Evolutionary conservation across 1,140 invertebrate genomes (phyloP).

Genomic region (Drosophila obscura): DNA sequence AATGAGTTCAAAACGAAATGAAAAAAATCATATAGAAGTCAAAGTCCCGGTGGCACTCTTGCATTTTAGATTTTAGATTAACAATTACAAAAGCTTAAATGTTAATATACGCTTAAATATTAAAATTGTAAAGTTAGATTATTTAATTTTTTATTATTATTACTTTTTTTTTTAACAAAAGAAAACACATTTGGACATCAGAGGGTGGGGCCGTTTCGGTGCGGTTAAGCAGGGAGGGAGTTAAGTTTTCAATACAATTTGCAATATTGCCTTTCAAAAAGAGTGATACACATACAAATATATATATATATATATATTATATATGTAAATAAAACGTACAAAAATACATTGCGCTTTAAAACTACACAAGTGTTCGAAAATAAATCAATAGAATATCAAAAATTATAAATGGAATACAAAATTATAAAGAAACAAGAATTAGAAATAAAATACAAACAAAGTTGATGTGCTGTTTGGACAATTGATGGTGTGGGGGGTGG

Average conservation of each 20-base stretch:
- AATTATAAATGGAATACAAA: slow-evolving; percentile 2
- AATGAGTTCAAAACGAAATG: slow-evolving; percentile 8
- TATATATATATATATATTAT: too few relatives aligned
- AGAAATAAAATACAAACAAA: slow-evolving; percentile 31
- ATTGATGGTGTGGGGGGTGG: background rate
- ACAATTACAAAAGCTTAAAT: slow-evolving; percentile 73
- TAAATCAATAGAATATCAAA: slow-evolving; percentile 1
- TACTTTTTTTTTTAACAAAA: slow-evolving; percentile 30
- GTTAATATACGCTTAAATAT: slow-evolving; percentile 75
- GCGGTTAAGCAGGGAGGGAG: background rate
- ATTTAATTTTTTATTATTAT: slow-evolving; percentile 17
- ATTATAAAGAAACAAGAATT: slow-evolving; percentile 1
- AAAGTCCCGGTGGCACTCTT: slow-evolving; percentile 19
- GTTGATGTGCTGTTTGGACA: slow-evolving; percentile 15
- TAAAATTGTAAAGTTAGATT: slow-evolving; percentile 67
- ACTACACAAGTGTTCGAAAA: background rate
- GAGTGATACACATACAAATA: too few relatives aligned
- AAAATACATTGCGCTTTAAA: too few relatives aligned
- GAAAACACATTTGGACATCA: slow-evolving; percentile 39
- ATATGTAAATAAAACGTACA: too few relatives aligned
- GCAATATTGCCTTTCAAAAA: slow-evolving; percentile 8
- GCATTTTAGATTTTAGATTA: slow-evolving; percentile 49
- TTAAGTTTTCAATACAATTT: slow-evolving; percentile 1
- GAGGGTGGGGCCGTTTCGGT: background rate
- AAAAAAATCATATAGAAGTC: slow-evolving; percentile 12